Evolutionary conservation across 2,888 invertebrate genomes (phyloP).

Genomic region (Bombylius discolor): DNA sequence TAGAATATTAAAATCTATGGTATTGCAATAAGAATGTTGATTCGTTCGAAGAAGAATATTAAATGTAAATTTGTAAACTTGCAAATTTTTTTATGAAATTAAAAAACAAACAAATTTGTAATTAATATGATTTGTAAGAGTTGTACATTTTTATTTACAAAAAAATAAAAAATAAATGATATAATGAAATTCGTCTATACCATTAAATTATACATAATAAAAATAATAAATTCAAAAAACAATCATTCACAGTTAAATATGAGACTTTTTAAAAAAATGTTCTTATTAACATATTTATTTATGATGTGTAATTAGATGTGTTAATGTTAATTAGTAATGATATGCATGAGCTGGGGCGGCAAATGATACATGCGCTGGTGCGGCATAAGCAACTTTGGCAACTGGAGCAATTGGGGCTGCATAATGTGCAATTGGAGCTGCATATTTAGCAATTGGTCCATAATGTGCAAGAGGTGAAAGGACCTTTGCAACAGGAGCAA

Average conservation of each 20-base stretch:
- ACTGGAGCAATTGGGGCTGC: slow-evolving; percentile 14
- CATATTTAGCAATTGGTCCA: slow-evolving; percentile 18
- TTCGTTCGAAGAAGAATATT: too few species aligned
- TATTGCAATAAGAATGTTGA: too few species aligned
- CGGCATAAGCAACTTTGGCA: slow-evolving; percentile 8
- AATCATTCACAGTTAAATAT: slow-evolving; percentile 5
- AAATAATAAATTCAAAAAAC: not conserved
- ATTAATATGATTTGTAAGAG: too few species aligned
- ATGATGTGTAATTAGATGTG: not conserved
- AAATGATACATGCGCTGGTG: slow-evolving; percentile 7
- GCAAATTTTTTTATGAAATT: too few species aligned
- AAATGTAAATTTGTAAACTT: too few species aligned
- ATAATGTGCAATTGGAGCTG: slow-evolving; percentile 16
- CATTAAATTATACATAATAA: too few species aligned
- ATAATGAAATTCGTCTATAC: too few species aligned
- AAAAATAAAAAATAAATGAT: too few species aligned
- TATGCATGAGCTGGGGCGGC: slow-evolving; percentile 11
- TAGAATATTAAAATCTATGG: too few species aligned
- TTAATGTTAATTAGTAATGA: slow-evolving; percentile 7
- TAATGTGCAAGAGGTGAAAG: slow-evolving; percentile 17
- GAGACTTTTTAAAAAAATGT: not conserved
- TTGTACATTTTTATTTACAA: too few species aligned
- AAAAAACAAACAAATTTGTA: too few species aligned
- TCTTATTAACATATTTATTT: not conserved
- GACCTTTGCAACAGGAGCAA: slow-evolving; percentile 30